Conservation (phyloP, 2,113 vertebrate species). For the Lepus timidus region DNA sequence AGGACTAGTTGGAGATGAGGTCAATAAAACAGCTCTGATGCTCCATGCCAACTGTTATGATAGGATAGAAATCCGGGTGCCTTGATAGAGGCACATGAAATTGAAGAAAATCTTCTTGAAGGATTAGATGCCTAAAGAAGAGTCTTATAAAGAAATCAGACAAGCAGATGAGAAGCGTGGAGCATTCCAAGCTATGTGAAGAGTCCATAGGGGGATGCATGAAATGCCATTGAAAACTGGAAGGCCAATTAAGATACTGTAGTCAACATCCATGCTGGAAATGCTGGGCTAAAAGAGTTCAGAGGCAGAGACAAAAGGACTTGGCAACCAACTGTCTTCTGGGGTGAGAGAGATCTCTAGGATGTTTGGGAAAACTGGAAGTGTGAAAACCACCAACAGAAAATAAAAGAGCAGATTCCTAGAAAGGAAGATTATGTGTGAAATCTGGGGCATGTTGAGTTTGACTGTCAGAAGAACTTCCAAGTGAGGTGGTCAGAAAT, state of each 20-base stretch:
- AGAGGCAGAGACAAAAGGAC: neutral
- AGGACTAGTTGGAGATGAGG: neutral
- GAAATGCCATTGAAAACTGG: neutral
- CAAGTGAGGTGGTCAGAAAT: neutral
- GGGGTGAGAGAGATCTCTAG: neutral
- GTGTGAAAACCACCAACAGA: neutral
- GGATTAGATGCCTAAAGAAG: neutral
- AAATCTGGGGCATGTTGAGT: neutral
- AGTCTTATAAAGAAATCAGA: neutral
- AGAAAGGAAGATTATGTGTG: neutral
- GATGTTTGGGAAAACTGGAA: neutral
- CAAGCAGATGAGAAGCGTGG: neutral
- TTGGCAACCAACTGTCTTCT: neutral
- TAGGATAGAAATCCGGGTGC: neutral
- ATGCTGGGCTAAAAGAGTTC: neutral
- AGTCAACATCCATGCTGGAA: neutral
- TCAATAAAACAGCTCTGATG: neutral
- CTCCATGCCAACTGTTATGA: neutral
- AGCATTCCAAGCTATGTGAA: neutral
- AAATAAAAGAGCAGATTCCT: neutral
- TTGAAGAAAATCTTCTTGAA: neutral
- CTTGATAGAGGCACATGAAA: neutral
- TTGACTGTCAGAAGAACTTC: neutral
- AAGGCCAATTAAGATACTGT: neutral
- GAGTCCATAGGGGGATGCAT: no score